A percentile compares a stretch with the other conserved stretches of the same genome.
Conservation (phyloP, 2,797 vertebrate species). For the Tenualosa thibaudeaui region DNA sequence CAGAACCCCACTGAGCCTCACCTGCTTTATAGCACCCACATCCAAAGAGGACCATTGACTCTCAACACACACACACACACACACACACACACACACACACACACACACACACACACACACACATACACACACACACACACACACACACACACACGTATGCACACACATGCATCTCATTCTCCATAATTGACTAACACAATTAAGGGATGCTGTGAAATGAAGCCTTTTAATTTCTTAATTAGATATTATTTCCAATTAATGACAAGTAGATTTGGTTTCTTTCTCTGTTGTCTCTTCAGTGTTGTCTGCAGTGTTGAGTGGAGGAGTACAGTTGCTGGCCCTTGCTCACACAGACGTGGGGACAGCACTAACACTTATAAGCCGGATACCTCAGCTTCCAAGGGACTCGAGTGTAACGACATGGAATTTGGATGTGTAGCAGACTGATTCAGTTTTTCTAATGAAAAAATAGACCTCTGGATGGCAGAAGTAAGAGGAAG, state of each 20-base stretch:
- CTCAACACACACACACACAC: not conserved
- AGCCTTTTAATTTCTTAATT: too few species aligned
- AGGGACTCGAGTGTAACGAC: conserved; percentile 71
- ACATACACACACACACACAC: not conserved
- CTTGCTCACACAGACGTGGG: not conserved
- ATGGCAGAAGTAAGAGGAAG: conserved; percentile 46
- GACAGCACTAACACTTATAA: conserved; percentile 51
- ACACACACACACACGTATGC: not conserved
- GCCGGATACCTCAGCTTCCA: conserved; percentile 71
- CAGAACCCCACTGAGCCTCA: conserved; percentile 33
- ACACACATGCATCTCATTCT: not conserved
- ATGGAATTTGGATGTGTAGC: conserved; percentile 64
- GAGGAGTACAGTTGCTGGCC: not conserved
- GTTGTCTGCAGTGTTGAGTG: not conserved
- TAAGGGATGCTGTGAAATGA: too few species aligned
- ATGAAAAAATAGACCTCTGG: conserved; percentile 47
- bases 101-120: not conserved
- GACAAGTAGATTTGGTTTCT: not conserved
- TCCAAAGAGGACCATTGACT: not conserved
- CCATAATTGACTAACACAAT: too few species aligned
- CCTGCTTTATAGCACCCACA: not conserved
- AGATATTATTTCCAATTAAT: not conserved
- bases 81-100: not conserved
- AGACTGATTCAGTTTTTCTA: conserved; percentile 57
- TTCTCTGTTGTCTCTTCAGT: not conserved